phyloP scores from a whole-genome alignment of 1,140 invertebrate species.

The Bradysia coprophila region DNA sequence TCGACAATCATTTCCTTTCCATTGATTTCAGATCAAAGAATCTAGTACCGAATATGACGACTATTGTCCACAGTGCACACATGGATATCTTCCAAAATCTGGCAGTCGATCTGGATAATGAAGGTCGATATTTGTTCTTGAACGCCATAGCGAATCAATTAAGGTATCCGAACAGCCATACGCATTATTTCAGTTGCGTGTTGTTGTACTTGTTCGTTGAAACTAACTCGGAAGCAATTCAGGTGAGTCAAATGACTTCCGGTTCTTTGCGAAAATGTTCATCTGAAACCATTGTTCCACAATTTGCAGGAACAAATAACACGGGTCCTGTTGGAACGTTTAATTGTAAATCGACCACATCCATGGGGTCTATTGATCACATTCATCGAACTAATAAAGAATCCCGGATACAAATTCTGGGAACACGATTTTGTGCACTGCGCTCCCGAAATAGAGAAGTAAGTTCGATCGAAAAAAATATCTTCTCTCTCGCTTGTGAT shows the following conservation, averaged over 20 bases:
- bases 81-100: slow-evolving; percentile 99
- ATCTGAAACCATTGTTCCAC: too few relatives aligned
- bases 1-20: background rate
- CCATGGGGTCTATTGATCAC: slow-evolving; percentile 98
- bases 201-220: slow-evolving; percentile 95
- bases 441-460: slow-evolving; percentile 98
- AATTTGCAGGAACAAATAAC: slow-evolving; percentile 50
- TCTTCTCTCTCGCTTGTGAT: slow-evolving; percentile 1
- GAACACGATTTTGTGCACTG: slow-evolving; percentile 97
- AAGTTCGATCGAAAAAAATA: slow-evolving; percentile 20
- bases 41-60: slow-evolving; percentile 83
- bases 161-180: slow-evolving; percentile 97
- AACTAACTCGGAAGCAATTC: slow-evolving; percentile 91
- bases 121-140: slow-evolving; percentile 90
- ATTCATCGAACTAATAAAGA: slow-evolving; percentile 98
- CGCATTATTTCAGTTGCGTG: slow-evolving; percentile 97
- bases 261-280: too few relatives aligned
- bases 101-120: slow-evolving; percentile 91
- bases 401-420: slow-evolving; percentile 99
- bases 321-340: slow-evolving; percentile 84
- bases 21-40: slow-evolving; percentile 45
- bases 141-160: slow-evolving; percentile 98
- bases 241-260: slow-evolving; percentile 30
- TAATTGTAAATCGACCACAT: slow-evolving; percentile 96
- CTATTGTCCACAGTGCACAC: slow-evolving; percentile 90